Conservation (phyloP, 2,797 vertebrate genomes). For the Salmo trutta region DNA sequence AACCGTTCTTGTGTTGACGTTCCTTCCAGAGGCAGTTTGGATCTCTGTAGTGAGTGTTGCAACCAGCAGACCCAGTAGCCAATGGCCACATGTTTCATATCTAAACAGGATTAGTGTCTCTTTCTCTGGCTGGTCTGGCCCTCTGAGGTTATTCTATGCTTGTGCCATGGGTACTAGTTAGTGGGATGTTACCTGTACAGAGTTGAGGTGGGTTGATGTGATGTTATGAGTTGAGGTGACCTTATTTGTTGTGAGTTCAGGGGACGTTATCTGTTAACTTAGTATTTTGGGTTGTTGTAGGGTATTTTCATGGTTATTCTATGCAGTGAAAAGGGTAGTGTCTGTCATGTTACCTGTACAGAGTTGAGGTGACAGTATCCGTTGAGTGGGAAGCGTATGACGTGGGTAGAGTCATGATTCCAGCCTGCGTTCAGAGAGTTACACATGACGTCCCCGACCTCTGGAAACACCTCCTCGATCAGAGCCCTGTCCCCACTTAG, state of each 20-base stretch:
- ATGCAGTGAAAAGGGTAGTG: background rate
- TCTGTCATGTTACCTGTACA: constrained; percentile 82
- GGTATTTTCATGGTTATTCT: background rate
- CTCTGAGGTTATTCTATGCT: background rate
- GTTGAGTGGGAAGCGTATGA: constrained; percentile 89
- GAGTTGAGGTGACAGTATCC: constrained; percentile 94
- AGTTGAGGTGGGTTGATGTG: background rate
- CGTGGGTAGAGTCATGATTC: constrained; percentile 87
- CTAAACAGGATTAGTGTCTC: constrained; percentile 44
- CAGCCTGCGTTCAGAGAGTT: constrained; percentile 85
- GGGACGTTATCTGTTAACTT: background rate
- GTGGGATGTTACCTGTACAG: background rate
- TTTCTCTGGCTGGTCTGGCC: constrained; percentile 6
- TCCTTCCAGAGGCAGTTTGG: too few species aligned
- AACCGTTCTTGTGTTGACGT: too few species aligned
- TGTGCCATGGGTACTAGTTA: background rate
- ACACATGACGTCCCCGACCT: constrained; percentile 86
- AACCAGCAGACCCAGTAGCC: constrained; percentile 33
- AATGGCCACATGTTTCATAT: constrained; percentile 51
- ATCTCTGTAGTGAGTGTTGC: too few species aligned
- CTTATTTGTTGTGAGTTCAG: background rate
- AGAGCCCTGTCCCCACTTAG: constrained; percentile 85
- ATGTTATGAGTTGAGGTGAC: background rate
- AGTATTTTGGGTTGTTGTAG: background rate
- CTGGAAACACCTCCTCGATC: constrained; percentile 92